Conservation (phyloP, 1,140 invertebrate genomes). For the Heliconius melpomene region DNA sequence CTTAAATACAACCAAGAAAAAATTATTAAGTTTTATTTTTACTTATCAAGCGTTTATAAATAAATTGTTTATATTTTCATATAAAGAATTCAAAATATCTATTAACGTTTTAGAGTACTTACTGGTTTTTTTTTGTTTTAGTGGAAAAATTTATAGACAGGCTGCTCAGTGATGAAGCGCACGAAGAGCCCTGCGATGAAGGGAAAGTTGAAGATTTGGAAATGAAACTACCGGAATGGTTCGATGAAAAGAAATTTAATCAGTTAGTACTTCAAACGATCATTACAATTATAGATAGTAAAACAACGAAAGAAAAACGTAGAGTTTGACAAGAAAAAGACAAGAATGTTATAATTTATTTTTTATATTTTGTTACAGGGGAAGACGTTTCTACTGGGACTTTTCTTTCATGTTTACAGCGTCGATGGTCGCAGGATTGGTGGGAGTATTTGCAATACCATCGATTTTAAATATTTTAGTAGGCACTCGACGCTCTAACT, state of each 20-base stretch:
- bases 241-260: slow-evolving; percentile 49
- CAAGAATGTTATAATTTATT: not conserved
- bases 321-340: too few species aligned
- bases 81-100: too few species aligned
- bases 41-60: too few species aligned
- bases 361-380: slow-evolving; percentile 70
- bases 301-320: not conserved
- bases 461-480: slow-evolving; percentile 84
- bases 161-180: slow-evolving; percentile 55
- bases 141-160: slow-evolving; percentile 61
- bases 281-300: not conserved
- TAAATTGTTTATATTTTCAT: too few species aligned
- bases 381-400: slow-evolving; percentile 84
- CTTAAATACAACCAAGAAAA: too few species aligned
- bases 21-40: too few species aligned
- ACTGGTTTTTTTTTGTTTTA: slow-evolving; percentile 46
- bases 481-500: slow-evolving; percentile 85
- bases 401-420: slow-evolving; percentile 83
- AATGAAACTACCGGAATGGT: slow-evolving; percentile 48
- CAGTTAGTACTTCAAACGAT: slow-evolving; percentile 37
- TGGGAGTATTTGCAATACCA: slow-evolving; percentile 84
- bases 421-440: slow-evolving; percentile 83
- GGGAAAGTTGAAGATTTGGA: slow-evolving; percentile 52
- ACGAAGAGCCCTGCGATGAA: slow-evolving; percentile 53
- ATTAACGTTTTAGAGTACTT: too few species aligned